Conservation (phyloP, 1,140 invertebrate species). For the Drosophila trapezifrons region DNA sequence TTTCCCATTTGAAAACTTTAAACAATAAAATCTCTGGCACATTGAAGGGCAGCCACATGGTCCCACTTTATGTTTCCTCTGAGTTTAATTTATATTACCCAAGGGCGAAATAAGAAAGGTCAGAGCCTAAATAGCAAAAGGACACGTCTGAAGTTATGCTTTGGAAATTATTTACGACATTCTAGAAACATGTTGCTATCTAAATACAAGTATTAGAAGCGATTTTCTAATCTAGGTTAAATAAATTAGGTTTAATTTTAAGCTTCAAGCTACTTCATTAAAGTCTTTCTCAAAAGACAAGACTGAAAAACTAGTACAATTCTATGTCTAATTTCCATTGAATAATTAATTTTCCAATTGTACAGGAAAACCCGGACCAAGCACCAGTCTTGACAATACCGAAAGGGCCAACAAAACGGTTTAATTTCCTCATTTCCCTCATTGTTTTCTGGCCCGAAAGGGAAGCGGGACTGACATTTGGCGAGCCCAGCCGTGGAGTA, state of each 20-base stretch:
- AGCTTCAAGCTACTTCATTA: not conserved
- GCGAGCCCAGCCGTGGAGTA: conserved; percentile 11
- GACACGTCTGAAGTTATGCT: conserved; percentile 6
- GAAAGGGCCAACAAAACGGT: conserved; percentile 26
- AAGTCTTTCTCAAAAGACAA: no score
- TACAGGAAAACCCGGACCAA: not conserved
- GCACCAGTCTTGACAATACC: not conserved
- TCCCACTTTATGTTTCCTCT: conserved; percentile 26
- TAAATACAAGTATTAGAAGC: not conserved
- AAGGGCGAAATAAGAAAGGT: conserved; percentile 28
- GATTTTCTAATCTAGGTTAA: no score
- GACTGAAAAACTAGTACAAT: not conserved
- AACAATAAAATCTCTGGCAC: conserved; percentile 17
- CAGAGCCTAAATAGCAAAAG: conserved; percentile 33
- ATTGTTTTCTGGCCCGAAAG: conserved; percentile 33
- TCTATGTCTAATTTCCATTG: conserved; percentile 17
- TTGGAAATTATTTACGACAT: not conserved
- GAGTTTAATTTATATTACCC: conserved; percentile 28
- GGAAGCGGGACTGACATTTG: conserved; percentile 22
- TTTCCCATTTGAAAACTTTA: conserved; percentile 22
- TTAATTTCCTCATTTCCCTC: conserved; percentile 26
- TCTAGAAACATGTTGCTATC: not conserved
- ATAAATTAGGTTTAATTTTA: no score
- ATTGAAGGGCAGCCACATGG: conserved; percentile 11
- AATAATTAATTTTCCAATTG: conserved; percentile 34